Conservation (phyloP, 1,140 invertebrate species). For the Drosophila willistoni region DNA sequence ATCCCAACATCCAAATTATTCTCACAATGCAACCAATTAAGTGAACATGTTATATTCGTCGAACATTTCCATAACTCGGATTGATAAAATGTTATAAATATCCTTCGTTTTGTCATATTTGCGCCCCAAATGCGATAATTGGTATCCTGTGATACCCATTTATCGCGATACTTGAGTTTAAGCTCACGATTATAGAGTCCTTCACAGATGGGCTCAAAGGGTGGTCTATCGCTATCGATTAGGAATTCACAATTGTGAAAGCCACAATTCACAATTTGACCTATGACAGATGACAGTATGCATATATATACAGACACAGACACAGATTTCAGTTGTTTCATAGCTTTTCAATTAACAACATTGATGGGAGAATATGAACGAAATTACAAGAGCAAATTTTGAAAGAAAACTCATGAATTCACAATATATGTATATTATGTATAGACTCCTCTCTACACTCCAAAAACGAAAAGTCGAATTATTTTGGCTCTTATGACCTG, state of each 20-base stretch:
- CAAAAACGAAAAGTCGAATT: too few relatives aligned
- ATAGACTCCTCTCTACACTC: too few relatives aligned
- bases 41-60: slow-evolving; percentile 16
- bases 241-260: slow-evolving; percentile 40
- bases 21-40: slow-evolving; percentile 38
- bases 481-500: too few relatives aligned
- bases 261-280: background rate
- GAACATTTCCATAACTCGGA: slow-evolving; percentile 26
- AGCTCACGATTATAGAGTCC: slow-evolving; percentile 15
- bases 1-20: slow-evolving; percentile 3
- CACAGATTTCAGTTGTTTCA: slow-evolving; percentile 25
- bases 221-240: slow-evolving; percentile 8
- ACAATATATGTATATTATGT: background rate
- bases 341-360: slow-evolving; percentile 14
- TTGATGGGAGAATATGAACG: too few relatives aligned
- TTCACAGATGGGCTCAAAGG: slow-evolving; percentile 18
- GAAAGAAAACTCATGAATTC: slow-evolving; percentile 2
- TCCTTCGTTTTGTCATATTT: background rate
- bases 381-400: slow-evolving; percentile 21
- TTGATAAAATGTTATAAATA: slow-evolving; percentile 32
- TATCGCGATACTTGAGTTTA: slow-evolving; percentile 33
- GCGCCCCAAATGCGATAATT: slow-evolving; percentile 32
- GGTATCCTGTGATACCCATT: slow-evolving; percentile 7
- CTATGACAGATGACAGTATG: slow-evolving; percentile 5
- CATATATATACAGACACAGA: background rate